Evolutionary conservation across 2,113 vertebrate species (phyloP), one percentile per base, ranked within the genome.

Genomic region (Bufo bufo): DNA sequence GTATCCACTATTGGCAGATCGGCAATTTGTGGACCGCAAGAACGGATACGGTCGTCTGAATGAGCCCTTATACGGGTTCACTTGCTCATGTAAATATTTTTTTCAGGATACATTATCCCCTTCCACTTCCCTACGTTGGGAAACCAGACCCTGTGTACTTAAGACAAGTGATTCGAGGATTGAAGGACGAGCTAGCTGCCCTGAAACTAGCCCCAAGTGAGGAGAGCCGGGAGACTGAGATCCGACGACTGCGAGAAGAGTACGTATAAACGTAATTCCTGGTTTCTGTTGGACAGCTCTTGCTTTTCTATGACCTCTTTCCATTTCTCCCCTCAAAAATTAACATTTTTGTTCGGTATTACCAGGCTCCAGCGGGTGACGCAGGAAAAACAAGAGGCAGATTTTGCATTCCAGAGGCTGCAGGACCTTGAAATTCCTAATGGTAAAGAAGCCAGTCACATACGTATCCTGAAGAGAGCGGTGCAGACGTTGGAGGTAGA

Each of bases 91-190:
- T 59, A 11, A 11, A 59, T 59, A 13, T 59, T 61, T 33, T 65
- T 63, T 84, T 6, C 49, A 99, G 97, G 94, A 98, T 99, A 91
- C 97, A 98, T 91, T 99, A 98, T 94, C 97, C 97, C 0, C 93
- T 99, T 86, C 97, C 97, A 4, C 92, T 99, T 89, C 96, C 95
- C 3, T 99, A 97, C 74, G 91, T 93, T 88, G 97, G 97, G 4
- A 96, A 96, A 88, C 97, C 96, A 0, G 97, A 99, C 91, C 97
- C 97, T 0, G 97, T 96, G 4, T 87, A 94, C 16, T 94, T 98
- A 65, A 96, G 96, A 91, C 94, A 94, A 81, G 94, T 96, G 86
- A 95, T 98, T 90, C 90, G 96, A 90, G 93, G 93, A 4, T 93
- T 99, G 77, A 93, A 94, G 87, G 93, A 95, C 1, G 96, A 98